Conservation (phyloP, 2,888 invertebrate species). For the Synanthedon myopaeformis region DNA sequence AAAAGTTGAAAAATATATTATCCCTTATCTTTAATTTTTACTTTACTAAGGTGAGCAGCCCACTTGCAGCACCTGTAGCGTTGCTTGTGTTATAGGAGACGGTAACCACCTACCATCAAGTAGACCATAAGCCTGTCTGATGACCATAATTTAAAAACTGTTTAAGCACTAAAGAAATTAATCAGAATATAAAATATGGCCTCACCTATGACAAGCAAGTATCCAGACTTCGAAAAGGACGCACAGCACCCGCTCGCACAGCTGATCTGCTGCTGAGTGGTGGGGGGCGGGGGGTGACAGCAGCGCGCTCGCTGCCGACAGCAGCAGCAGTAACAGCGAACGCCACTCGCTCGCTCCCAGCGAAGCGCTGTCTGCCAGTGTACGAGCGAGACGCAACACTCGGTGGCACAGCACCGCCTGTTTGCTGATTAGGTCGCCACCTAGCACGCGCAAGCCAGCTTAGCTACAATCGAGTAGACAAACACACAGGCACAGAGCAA, state of each 20-base stretch:
- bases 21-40: no score
- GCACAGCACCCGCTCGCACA: slow-evolving; percentile 93
- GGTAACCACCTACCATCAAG: no score
- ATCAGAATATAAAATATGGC: neutral
- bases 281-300: slow-evolving; percentile 93
- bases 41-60: no score
- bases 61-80: no score
- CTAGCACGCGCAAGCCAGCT: slow-evolving; percentile 43
- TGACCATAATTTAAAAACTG: no score
- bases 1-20: no score
- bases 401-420: slow-evolving; percentile 95
- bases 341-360: slow-evolving; percentile 93
- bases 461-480: neutral
- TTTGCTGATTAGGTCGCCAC: slow-evolving; percentile 89
- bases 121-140: neutral
- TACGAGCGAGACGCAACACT: slow-evolving; percentile 86
- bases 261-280: slow-evolving; percentile 95
- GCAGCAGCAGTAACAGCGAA: slow-evolving; percentile 84
- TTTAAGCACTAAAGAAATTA: no score
- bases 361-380: slow-evolving; percentile 59
- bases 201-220: slow-evolving; percentile 66
- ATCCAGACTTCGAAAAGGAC: slow-evolving; percentile 90
- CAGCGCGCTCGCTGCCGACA: slow-evolving; percentile 87
- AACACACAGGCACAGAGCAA: neutral
- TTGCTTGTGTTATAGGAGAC: no score